Percentiles rank a stretch among this genome's conserved stretches.
These are phyloP conservation scores for Callithrix jacchus DNA, from an alignment of 2,113 vertebrate genomes.

Conservation along the genomic window DNA sequence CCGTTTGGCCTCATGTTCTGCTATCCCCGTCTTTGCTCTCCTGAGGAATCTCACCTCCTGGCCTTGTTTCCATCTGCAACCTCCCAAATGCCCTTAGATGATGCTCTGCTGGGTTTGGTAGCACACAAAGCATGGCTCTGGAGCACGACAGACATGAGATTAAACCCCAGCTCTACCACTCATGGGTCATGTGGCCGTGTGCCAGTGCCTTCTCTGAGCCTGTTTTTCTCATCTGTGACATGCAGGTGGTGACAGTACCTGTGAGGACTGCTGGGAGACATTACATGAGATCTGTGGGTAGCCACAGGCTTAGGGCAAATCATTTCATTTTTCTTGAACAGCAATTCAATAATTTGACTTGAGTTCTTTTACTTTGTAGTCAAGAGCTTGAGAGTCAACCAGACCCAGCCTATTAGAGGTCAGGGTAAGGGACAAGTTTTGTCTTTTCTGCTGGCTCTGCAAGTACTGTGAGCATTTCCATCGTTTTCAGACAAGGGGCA, in stretches of 20 bases:
- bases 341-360: background rate
- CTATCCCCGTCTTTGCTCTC: background rate
- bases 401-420: background rate
- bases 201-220: background rate
- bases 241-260: no score
- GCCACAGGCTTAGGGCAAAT: background rate
- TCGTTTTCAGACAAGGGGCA: background rate
- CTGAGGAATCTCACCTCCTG: no score
- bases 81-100: background rate
- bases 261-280: background rate
- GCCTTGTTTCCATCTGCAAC: background rate
- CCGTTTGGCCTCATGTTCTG: background rate
- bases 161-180: background rate
- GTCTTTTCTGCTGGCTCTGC: background rate
- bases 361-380: background rate
- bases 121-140: background rate
- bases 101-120: background rate
- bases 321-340: background rate
- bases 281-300: background rate
- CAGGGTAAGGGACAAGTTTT: background rate
- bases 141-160: background rate
- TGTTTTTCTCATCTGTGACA: background rate
- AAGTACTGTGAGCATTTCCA: background rate
- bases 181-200: no score
- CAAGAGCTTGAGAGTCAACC: background rate